Conservation (phyloP, 2,113 vertebrate species). For the Corythoichthys haematopterus region DNA sequence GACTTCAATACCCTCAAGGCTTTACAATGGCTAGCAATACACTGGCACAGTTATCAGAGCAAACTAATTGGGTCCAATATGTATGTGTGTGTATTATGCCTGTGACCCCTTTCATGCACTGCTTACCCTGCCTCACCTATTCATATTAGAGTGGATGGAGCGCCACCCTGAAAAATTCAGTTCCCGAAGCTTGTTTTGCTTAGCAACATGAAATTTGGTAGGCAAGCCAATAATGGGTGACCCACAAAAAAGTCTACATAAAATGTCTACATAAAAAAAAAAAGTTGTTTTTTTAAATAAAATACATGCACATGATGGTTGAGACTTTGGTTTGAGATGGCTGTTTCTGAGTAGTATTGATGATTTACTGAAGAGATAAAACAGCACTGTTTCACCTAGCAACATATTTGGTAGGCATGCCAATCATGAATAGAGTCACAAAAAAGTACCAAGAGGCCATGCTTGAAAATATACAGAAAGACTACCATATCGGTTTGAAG, state of each 20-base stretch:
- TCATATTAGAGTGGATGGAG: not conserved
- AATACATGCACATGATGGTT: too few relatives aligned
- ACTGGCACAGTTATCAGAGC: conserved; percentile 68
- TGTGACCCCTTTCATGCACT: not conserved
- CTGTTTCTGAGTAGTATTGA: too few relatives aligned
- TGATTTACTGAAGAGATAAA: not conserved
- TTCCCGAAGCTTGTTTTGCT: not conserved
- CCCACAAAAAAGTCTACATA: too few relatives aligned
- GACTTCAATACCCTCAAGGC: conserved; percentile 51
- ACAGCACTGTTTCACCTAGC: not conserved
- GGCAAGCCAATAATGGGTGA: not conserved
- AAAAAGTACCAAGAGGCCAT: too few relatives aligned
- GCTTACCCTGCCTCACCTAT: not conserved
- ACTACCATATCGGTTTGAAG: too few relatives aligned
- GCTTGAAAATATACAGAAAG: too few relatives aligned
- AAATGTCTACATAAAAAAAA: too few relatives aligned
- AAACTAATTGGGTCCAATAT: conserved; percentile 48
- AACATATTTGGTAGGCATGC: not conserved
- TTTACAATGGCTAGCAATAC: conserved; percentile 42
- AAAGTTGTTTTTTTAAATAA: too few relatives aligned
- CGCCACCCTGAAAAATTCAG: not conserved
- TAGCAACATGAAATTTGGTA: not conserved
- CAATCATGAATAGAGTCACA: not conserved
- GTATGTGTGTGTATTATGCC: not conserved
- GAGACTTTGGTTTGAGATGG: too few relatives aligned